Percentiles rank a stretch among this genome's conserved stretches.
Conservation (phyloP, 2,113 vertebrate species). For the Leptobrachium leishanense region DNA sequence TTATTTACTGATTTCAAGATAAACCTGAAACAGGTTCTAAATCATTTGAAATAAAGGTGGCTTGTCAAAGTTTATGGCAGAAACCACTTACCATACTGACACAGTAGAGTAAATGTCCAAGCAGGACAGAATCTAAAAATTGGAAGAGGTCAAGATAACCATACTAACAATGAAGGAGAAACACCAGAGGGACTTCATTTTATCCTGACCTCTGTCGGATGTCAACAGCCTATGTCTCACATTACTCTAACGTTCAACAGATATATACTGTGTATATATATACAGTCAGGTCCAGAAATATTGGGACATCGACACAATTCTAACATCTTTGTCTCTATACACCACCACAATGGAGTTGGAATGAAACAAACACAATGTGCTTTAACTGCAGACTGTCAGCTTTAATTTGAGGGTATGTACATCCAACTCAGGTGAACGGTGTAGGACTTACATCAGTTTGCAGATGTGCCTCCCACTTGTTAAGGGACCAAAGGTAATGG, state of each 20-base stretch:
- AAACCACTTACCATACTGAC: not conserved
- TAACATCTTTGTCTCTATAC: too few species aligned
- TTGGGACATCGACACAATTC: too few species aligned
- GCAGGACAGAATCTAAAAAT: not conserved
- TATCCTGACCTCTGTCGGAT: not conserved
- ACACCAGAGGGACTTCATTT: not conserved
- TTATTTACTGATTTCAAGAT: not conserved
- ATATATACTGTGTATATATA: too few species aligned
- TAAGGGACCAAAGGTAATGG: too few species aligned
- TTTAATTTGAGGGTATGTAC: too few species aligned
- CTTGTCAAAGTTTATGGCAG: constrained; percentile 10
- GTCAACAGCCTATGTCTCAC: not conserved
- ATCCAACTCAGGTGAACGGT: too few species aligned
- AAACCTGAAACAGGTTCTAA: not conserved
- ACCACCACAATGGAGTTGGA: too few species aligned
- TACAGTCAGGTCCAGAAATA: too few species aligned
- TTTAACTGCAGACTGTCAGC: too few species aligned
- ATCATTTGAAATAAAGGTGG: not conserved
- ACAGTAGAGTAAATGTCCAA: not conserved
- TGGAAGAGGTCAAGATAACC: not conserved
- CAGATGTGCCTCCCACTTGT: too few species aligned
- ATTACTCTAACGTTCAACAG: not conserved
- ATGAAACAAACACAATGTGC: too few species aligned
- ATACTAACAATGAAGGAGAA: not conserved
- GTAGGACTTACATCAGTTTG: too few species aligned